A percentile compares a stretch with the other conserved stretches of the same genome.
Evolutionary conservation across 2,888 invertebrate genomes (phyloP).

Genomic region (Eucera pruinosa): DNA sequence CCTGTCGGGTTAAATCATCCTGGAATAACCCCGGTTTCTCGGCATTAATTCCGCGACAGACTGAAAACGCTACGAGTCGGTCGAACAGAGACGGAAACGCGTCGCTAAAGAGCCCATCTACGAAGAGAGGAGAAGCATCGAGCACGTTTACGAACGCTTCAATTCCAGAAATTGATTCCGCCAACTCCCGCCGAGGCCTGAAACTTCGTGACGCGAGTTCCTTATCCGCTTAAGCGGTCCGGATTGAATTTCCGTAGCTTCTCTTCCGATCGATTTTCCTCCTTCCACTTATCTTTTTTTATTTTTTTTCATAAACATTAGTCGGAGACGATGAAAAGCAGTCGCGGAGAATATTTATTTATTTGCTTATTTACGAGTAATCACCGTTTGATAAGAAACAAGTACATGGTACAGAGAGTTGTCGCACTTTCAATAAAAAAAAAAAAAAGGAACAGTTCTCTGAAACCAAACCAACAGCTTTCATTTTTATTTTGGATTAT

Average conservation of each 20-base stretch:
- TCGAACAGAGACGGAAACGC: conserved; percentile 3
- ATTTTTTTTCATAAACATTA: conserved; percentile 1
- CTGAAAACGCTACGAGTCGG: conserved; percentile 49
- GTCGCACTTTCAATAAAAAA: no score
- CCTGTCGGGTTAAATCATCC: conserved; percentile 63
- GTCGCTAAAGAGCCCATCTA: conserved; percentile 16
- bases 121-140: not conserved
- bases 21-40: conserved; percentile 49
- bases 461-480: no score
- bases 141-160: conserved; percentile 35
- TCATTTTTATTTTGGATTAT: no score
- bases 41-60: conserved; percentile 55
- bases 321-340: not conserved
- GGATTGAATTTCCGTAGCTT: not conserved
- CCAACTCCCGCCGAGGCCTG: conserved; percentile 22
- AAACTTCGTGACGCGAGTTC: conserved; percentile 41
- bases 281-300: no score
- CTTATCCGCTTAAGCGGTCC: conserved; percentile 36
- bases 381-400: no score
- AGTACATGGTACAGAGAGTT: no score
- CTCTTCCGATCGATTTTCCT: not conserved
- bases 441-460: no score
- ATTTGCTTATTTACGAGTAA: no score
- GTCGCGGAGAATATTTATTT: no score
- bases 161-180: conserved; percentile 54